phyloP scores from a whole-genome alignment of 2,888 invertebrate genomes.

The Tetrapedia diversipes region DNA sequence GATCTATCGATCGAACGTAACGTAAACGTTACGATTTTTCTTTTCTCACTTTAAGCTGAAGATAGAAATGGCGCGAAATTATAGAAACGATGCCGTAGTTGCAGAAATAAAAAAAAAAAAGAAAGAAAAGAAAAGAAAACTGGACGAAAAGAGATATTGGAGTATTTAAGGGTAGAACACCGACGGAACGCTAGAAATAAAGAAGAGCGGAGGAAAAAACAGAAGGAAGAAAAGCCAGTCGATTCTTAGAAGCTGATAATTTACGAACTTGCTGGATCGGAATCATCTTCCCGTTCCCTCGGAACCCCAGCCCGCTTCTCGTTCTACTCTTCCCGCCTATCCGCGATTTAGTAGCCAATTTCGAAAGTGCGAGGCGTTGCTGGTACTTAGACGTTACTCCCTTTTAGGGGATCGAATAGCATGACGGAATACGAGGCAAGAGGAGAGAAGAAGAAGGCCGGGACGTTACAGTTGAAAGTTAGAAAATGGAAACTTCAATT shows the following conservation, averaged over 20 bases:
- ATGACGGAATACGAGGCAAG: slow-evolving; percentile 57
- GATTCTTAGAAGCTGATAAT: slow-evolving; percentile 74
- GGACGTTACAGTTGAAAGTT: slow-evolving; percentile 36
- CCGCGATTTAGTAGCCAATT: slow-evolving; percentile 80
- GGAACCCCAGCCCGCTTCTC: slow-evolving; percentile 9
- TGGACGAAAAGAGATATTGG: not conserved
- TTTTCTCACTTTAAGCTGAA: too few species aligned
- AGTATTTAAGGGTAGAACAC: not conserved
- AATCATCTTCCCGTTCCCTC: slow-evolving; percentile 67
- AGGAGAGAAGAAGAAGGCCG: slow-evolving; percentile 14
- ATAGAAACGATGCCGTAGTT: too few species aligned
- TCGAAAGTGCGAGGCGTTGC: slow-evolving; percentile 79
- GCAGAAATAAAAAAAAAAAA: not conserved
- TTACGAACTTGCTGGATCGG: slow-evolving; percentile 76
- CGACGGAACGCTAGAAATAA: not conserved
- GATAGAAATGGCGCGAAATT: too few species aligned
- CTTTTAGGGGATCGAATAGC: slow-evolving; percentile 71
- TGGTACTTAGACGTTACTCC: slow-evolving; percentile 73
- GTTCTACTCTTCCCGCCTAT: slow-evolving; percentile 29
- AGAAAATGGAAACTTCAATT: slow-evolving; percentile 73
- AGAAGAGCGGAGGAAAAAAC: slow-evolving; percentile 6
- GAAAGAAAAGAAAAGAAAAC: not conserved
- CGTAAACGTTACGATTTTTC: too few species aligned
- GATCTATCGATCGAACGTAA: too few species aligned
- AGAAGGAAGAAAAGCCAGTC: slow-evolving; percentile 39